Evolutionary conservation across 1,140 invertebrate species (phyloP).

Genomic region (Pseudomyrmex pallidus): DNA sequence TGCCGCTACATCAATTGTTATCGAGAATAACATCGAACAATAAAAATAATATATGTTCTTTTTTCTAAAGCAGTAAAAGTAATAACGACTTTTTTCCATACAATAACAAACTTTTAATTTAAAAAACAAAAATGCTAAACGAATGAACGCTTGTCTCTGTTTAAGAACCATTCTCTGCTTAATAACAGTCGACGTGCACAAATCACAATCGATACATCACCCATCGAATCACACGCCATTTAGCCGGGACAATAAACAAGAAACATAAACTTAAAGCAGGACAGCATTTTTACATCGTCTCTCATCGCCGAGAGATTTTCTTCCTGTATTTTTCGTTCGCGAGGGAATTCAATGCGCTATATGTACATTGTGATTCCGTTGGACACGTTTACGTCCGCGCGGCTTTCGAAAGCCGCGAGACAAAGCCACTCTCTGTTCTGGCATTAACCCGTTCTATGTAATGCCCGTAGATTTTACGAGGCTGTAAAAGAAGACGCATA

Average conservation of each 20-base stretch:
- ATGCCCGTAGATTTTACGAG: slow-evolving; percentile 51
- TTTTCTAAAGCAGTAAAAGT: no score
- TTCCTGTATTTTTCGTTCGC: slow-evolving; percentile 41
- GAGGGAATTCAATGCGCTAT: slow-evolving; percentile 45
- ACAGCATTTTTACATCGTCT: slow-evolving; percentile 26
- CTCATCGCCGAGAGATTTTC: slow-evolving; percentile 22
- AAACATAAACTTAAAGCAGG: slow-evolving; percentile 33
- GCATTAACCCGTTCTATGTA: slow-evolving; percentile 33
- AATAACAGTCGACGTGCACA: background rate
- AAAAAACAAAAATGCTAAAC: background rate
- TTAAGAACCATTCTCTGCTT: background rate
- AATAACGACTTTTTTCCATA: no score
- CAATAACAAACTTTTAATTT: background rate
- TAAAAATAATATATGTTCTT: no score
- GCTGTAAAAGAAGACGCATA: slow-evolving; percentile 54
- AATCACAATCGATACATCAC: slow-evolving; percentile 4
- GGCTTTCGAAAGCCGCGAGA: slow-evolving; percentile 50
- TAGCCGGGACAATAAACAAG: slow-evolving; percentile 45
- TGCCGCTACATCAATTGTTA: background rate
- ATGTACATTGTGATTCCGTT: slow-evolving; percentile 48
- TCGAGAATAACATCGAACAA: no score
- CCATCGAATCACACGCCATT: slow-evolving; percentile 13
- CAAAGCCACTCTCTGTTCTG: slow-evolving; percentile 56
- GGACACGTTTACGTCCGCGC: slow-evolving; percentile 48
- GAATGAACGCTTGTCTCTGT: background rate